Base-by-base conservation (phyloP, 2,113 vertebrate species). In the Plecturocebus donacophilus region DNA sequence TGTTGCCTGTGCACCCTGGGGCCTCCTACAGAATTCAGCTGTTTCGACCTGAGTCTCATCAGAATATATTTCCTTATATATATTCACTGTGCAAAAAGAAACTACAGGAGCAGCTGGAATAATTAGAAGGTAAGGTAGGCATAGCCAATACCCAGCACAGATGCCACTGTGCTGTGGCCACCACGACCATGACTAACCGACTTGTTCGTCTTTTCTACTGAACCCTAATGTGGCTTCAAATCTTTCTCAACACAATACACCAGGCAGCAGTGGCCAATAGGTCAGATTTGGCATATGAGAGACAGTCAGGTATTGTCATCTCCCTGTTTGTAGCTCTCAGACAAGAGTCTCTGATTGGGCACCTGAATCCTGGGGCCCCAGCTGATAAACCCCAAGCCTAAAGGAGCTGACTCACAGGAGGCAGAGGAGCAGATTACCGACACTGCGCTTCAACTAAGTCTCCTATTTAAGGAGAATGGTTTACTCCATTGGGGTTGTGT, bases 21-120 rank as follows among this genome's bases (percentile, higher is more conserved):
- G 49, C 38, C 21, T 25, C 90, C 76, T 61, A 56, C 12, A 91
- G 87, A 85, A 95, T 87, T 81, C 92, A 95, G 94, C 87, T 97
- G 93, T 30, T 47, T 86, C 52, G 71, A 11, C 92, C 90, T 66
- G 77, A 35, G 35, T 70, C 80, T 90, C 92, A 47, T 80, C 82
- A 97, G 64, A 87, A 82, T 70, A 23, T 16, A 49, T 14, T 14
- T n/a, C 9, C 47, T 76, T 49, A 38, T 86, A 38, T 13, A 8
- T 8, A 54, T 14, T 17, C 38, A 45, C 45, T n/a, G 25, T 17
- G 32, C 80, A 90, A 56, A 86, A 77, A 66, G 56, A 95, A 70
- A 21, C 68, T 27, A 70, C 38, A 73, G 45, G 6, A 88, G 27
- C 80, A 90, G 87, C 17, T 38, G 49, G 64, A 84, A 83, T 42